phyloP scores from a whole-genome alignment of 2,888 invertebrate species.

The Syrphus vitripennis region DNA sequence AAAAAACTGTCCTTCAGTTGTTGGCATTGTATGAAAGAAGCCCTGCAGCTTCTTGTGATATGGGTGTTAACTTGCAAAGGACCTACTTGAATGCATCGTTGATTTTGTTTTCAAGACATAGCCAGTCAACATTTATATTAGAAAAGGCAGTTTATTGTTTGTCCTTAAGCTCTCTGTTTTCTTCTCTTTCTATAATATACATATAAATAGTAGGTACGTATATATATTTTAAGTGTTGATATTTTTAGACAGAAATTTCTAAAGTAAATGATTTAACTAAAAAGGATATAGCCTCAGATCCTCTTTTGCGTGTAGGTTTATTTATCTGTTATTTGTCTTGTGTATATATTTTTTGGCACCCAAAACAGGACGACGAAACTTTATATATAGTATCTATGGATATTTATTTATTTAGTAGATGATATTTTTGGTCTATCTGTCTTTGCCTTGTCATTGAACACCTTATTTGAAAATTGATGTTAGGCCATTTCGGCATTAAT shows the following conservation, averaged over 20 bases:
- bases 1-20: not conserved
- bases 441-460: constrained; percentile 52
- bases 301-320: not conserved
- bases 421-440: constrained; percentile 14
- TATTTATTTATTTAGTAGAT: not conserved
- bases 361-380: not conserved
- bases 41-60: not conserved
- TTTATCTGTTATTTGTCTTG: constrained; percentile 31
- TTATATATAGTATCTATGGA: not conserved
- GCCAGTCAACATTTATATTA: not conserved
- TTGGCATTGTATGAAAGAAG: not conserved
- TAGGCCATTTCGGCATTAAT: constrained; percentile 64
- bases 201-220: too few relatives aligned
- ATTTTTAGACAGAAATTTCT: constrained; percentile 30
- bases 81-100: not conserved
- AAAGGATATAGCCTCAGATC: not conserved
- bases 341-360: not conserved
- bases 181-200: too few relatives aligned
- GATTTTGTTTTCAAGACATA: constrained; percentile 8
- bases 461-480: constrained; percentile 65
- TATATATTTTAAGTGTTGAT: constrained; percentile 33
- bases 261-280: constrained; percentile 22
- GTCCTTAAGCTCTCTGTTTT: not conserved
- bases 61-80: constrained; percentile 8
- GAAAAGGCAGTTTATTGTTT: not conserved